These are phyloP conservation scores for Athetis lepigone DNA, from an alignment of 2,888 invertebrate species.

Conservation along the genomic window DNA sequence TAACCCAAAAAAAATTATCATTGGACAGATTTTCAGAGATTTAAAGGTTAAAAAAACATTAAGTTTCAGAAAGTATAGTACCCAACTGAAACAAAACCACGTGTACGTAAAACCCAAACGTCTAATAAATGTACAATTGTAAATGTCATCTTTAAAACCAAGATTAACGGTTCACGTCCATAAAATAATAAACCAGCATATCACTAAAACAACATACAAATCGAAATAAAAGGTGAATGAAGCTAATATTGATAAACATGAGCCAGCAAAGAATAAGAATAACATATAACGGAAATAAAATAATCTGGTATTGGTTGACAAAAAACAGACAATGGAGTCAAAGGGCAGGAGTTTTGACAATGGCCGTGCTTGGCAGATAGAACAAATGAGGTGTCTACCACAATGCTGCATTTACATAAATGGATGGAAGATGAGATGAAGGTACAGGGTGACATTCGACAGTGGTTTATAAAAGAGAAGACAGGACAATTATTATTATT, in stretches of 20 bases:
- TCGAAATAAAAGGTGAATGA: conserved; percentile 49
- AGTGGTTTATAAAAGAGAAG: conserved; percentile 61
- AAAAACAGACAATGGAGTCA: conserved; percentile 90
- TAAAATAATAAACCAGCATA: conserved; percentile 49
- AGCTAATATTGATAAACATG: conserved; percentile 76
- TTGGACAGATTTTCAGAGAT: background rate
- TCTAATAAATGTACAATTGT: conserved; percentile 38
- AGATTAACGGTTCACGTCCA: conserved; percentile 38
- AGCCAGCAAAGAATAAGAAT: conserved; percentile 78
- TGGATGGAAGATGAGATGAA: conserved; percentile 67
- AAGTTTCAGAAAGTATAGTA: too few species aligned
- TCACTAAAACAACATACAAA: conserved; percentile 34
- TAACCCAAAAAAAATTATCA: conserved; percentile 53
- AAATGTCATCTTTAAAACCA: conserved; percentile 48
- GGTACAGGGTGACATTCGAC: conserved; percentile 72
- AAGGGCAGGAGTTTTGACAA: conserved; percentile 87
- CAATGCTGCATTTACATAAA: conserved; percentile 89
- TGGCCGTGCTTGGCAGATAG: conserved; percentile 79
- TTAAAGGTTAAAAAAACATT: too few species aligned
- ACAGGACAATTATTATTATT: conserved; percentile 73
- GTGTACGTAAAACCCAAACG: conserved; percentile 12
- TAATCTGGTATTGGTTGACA: conserved; percentile 84
- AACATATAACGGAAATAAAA: conserved; percentile 89
- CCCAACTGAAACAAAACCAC: conserved; percentile 4
- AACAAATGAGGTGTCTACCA: conserved; percentile 87